Evolutionary conservation across 2,888 invertebrate genomes (phyloP).

Genomic region (Petrolisthes manimaculis): DNA sequence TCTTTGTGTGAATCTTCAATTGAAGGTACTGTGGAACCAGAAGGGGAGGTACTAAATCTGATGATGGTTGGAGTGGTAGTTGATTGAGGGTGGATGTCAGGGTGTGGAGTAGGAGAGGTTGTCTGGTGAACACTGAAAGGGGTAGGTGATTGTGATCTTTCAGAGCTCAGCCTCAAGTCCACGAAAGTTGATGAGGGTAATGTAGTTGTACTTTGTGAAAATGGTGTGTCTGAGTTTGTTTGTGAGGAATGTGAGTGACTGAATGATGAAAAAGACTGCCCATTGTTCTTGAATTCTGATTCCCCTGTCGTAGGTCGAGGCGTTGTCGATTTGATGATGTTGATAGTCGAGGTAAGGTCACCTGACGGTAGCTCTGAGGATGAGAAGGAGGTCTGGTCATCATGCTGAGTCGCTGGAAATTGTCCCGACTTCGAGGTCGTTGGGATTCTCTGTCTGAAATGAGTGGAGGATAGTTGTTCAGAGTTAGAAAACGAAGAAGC

Average conservation of each 20-base stretch:
- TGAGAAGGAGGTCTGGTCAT: neutral
- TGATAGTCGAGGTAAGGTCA: neutral
- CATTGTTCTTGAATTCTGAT: neutral
- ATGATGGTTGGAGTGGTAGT: neutral
- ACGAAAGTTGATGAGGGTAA: neutral
- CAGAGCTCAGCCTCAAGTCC: no score
- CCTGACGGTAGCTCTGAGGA: neutral
- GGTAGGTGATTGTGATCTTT: neutral
- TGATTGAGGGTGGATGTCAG: neutral
- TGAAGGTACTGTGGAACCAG: neutral
- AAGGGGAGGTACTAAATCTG: neutral
- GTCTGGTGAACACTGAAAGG: neutral
- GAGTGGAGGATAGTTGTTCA: neutral
- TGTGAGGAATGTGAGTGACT: neutral
- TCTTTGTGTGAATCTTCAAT: neutral
- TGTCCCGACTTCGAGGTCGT: constrained; percentile 1
- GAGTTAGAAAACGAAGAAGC: neutral
- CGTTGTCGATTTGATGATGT: neutral
- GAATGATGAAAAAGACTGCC: neutral
- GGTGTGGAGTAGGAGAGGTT: neutral
- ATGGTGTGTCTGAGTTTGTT: neutral
- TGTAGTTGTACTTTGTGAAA: neutral
- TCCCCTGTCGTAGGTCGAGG: neutral
- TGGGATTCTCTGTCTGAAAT: constrained; percentile 20
- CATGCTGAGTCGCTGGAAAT: neutral